Evolutionary conservation across 2,888 invertebrate genomes (phyloP), one percentile per base, ranked within the genome.

Genomic region (Cosmorhoe ocellata): DNA sequence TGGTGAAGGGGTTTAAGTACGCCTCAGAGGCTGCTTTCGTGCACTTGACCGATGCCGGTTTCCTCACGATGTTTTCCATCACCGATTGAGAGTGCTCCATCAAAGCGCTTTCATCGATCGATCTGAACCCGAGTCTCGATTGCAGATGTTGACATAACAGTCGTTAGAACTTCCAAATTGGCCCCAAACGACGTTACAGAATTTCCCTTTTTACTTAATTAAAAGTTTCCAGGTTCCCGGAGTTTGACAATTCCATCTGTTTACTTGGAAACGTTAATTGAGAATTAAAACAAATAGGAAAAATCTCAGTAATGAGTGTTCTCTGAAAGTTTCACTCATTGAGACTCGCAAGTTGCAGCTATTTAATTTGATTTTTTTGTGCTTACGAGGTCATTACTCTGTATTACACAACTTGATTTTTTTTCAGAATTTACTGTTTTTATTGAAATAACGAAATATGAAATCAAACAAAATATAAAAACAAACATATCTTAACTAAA

Each of bases 131-230:
- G 34, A 28, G 13, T 39, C 34, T 43, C 43, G 43, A 47, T 47
- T 28, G 33, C 49, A 57, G 56, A 59, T 66, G 66, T 66, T 72
- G 69, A 70, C 53, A 36, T 72, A 71, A 80, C 82, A 82, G 66
- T 81, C 75, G 82, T 79, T 78, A 73, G 74, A 83, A 84, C 77
- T 85, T 79, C 72, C 74, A 76, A 84, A 84, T 80, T 76, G 79
- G 63, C 70, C 61, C 70, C 62, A 72, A 77, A 70, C 76, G 78
- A 73, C 51, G 36, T 79, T 67, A 73, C 67, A 66, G 67, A 67
- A 76, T 70, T 76, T 74, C 67, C 72, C 74, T 75, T 72, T 71
- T 73, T 67, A 74, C 76, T 81, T 82, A 84, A 84, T 86, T 84
- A 84, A 84, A 84, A 86, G 75, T 86, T 86, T 69, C 54, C 60